Conservation (phyloP, 2,113 vertebrate species). For the Xenotilapia leptura region DNA sequence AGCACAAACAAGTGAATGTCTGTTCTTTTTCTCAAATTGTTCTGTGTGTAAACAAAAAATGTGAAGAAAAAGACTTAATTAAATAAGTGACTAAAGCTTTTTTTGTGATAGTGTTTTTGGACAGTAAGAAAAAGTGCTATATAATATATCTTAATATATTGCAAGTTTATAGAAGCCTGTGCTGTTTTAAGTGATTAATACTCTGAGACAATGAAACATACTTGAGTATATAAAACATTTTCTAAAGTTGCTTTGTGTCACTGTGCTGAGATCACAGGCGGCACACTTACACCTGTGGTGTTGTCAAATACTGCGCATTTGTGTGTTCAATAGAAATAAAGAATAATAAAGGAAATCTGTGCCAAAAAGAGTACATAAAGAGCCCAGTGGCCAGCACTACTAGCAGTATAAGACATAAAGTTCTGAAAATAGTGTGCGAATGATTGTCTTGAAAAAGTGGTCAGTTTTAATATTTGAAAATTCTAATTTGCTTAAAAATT, state of each 20-base stretch:
- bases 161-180: background rate
- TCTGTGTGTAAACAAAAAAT: background rate
- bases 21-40: background rate
- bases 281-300: too few relatives aligned
- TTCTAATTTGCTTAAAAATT: too few relatives aligned
- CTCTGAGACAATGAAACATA: accelerated
- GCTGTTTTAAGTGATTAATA: background rate
- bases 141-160: background rate
- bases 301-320: too few relatives aligned
- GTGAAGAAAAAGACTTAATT: background rate
- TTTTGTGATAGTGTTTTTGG: background rate
- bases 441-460: too few relatives aligned
- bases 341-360: too few relatives aligned
- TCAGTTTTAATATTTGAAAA: too few relatives aligned
- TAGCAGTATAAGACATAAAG: too few relatives aligned
- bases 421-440: too few relatives aligned
- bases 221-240: background rate
- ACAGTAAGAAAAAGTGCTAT: background rate
- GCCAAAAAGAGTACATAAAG: too few relatives aligned
- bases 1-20: too few relatives aligned
- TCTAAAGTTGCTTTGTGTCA: background rate
- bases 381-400: too few relatives aligned
- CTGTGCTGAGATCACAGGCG: background rate
- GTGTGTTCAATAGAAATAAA: too few relatives aligned
- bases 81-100: background rate